Evolutionary conservation across 2,113 vertebrate species (phyloP).

Genomic region (Chamaea fasciata): DNA sequence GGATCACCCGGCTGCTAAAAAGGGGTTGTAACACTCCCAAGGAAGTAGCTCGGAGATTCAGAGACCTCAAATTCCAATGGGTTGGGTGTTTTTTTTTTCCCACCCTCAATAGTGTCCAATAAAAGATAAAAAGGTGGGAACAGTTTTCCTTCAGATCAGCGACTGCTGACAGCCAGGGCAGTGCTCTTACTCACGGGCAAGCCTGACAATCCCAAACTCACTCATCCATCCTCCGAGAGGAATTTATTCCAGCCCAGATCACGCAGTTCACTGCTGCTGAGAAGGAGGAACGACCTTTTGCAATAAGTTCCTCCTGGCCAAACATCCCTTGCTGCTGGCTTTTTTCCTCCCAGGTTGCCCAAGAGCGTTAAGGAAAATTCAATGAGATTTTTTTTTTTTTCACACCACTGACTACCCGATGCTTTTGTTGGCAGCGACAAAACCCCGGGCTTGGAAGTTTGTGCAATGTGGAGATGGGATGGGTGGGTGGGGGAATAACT

Average conservation of each 20-base stretch:
- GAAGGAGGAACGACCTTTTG: not conserved
- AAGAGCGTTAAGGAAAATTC: not conserved
- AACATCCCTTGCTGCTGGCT: not conserved
- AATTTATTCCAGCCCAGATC: not conserved
- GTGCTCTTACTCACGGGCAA: constrained; percentile 24
- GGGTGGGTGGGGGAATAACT: not conserved
- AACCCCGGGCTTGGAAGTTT: not conserved
- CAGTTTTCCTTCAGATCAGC: not conserved
- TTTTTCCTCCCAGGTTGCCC: not conserved
- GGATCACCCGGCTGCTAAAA: not conserved
- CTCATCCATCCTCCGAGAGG: not conserved
- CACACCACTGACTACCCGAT: not conserved
- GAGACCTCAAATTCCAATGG: not conserved
- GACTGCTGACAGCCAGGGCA: not conserved
- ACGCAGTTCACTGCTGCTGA: not conserved
- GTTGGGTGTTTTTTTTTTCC: not conserved
- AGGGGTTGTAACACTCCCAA: not conserved
- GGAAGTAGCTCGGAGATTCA: not conserved
- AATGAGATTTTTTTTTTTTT: not conserved
- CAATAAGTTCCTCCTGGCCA: not conserved
- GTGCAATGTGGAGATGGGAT: not conserved
- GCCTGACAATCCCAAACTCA: not conserved
- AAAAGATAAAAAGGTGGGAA: not conserved
- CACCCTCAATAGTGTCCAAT: not conserved
- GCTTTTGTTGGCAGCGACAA: not conserved